These are phyloP conservation scores for Zaprionus nigranus DNA, from an alignment of 1,140 invertebrate genomes.

Conservation along the genomic window DNA sequence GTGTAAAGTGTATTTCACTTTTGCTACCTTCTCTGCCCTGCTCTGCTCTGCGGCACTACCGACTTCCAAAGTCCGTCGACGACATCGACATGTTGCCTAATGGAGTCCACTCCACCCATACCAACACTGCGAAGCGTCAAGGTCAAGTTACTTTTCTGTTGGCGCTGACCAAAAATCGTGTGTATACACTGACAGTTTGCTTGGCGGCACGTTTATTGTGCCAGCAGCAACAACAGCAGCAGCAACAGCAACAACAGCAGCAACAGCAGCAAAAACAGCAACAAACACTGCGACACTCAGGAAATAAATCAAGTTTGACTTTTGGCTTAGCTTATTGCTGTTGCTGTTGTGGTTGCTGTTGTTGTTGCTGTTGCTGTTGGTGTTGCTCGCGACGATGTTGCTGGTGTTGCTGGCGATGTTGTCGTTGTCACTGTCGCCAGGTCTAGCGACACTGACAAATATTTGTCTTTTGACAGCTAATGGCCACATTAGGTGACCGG, in stretches of 20 bases:
- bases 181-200: slow-evolving; percentile 41
- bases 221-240: slow-evolving; percentile 37
- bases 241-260: slow-evolving; percentile 4
- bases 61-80: not conserved
- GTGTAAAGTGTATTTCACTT: slow-evolving; percentile 35
- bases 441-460: slow-evolving; percentile 67
- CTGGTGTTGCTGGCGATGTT: slow-evolving; percentile 12
- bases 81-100: slow-evolving; percentile 23
- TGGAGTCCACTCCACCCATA: slow-evolving; percentile 32
- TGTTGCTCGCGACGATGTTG: slow-evolving; percentile 2
- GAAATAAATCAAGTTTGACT: slow-evolving; percentile 81
- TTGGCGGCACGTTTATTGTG: slow-evolving; percentile 71
- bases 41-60: not conserved
- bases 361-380: slow-evolving; percentile 8
- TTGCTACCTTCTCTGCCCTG: not conserved
- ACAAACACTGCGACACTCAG: slow-evolving; percentile 47
- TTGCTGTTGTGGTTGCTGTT: slow-evolving; percentile 18
- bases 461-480: slow-evolving; percentile 80
- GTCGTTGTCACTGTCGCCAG: slow-evolving; percentile 33
- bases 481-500: slow-evolving; percentile 71
- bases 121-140: slow-evolving; percentile 37
- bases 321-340: slow-evolving; percentile 51
- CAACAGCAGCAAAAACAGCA: not conserved
- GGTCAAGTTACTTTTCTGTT: slow-evolving; percentile 55
- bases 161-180: slow-evolving; percentile 24